Percentiles rank a stretch among this genome's conserved stretches.
These are phyloP conservation scores for Leptopilina clavipes DNA, from an alignment of 1,140 invertebrate genomes.

Conservation along the genomic window DNA sequence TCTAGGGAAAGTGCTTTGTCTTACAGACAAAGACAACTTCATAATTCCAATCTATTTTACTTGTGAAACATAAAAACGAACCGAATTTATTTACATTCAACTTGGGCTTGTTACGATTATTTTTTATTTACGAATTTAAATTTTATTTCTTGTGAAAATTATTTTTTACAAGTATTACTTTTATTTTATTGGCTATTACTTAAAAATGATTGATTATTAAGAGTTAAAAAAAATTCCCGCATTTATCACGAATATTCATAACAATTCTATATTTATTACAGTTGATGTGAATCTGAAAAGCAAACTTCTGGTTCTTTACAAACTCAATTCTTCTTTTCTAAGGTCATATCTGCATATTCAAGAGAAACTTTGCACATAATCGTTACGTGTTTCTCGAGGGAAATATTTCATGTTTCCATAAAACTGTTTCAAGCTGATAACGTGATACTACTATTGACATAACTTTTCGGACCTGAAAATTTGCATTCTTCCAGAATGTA, in stretches of 20 bases:
- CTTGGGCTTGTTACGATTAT: too few species aligned
- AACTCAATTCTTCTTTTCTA: constrained; percentile 20
- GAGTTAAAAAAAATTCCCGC: too few species aligned
- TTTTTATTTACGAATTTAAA: too few species aligned
- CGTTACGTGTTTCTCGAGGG: constrained; percentile 10
- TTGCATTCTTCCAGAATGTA: constrained; percentile 12
- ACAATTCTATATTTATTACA: background rate
- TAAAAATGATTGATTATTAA: too few species aligned
- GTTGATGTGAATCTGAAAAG: background rate
- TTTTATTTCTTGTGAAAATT: too few species aligned
- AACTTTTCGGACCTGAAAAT: constrained; percentile 19
- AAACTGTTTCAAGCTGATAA: constrained; percentile 19
- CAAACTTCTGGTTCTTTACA: constrained; percentile 1
- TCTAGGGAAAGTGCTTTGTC: background rate
- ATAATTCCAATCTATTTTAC: background rate
- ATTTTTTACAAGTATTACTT: too few species aligned
- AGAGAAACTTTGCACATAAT: constrained; percentile 19
- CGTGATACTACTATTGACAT: constrained; percentile 19
- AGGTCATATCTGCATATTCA: constrained; percentile 19
- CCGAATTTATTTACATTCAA: background rate
- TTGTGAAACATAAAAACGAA: background rate
- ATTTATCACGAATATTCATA: too few species aligned
- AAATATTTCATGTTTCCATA: constrained; percentile 20
- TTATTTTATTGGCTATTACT: too few species aligned
- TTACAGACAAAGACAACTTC: background rate